A percentile compares a stretch with the other conserved stretches of the same genome.
Evolutionary conservation across 2,888 invertebrate species (phyloP).

Genomic region (Branchellion lobata): DNA sequence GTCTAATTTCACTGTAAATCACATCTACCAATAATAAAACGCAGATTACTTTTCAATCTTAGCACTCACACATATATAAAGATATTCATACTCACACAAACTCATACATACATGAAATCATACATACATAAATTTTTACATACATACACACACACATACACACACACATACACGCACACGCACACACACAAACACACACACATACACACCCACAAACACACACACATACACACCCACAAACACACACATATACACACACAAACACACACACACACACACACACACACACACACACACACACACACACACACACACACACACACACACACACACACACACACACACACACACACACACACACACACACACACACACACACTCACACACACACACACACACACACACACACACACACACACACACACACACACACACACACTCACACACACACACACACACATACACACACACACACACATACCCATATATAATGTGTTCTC

Average conservation of each 20-base stretch:
- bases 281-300: background rate
- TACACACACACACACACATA: background rate
- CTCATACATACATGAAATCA: background rate
- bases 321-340: slow-evolving; percentile 30
- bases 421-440: slow-evolving; percentile 21
- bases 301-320: slow-evolving; percentile 24
- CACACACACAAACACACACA: no score
- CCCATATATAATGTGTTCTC: no score
- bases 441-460: slow-evolving; percentile 24
- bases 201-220: no score
- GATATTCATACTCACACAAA: slow-evolving; percentile 20
- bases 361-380: slow-evolving; percentile 29
- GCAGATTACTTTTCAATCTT: no score
- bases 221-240: no score
- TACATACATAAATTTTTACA: slow-evolving; percentile 30
- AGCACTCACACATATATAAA: no score
- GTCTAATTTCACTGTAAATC: background rate
- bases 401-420: slow-evolving; percentile 24
- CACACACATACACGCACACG: no score
- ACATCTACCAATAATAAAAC: background rate
- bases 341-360: slow-evolving; percentile 29
- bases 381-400: slow-evolving; percentile 30
- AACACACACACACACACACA: slow-evolving; percentile 23
- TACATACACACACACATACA: slow-evolving; percentile 9
- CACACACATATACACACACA: slow-evolving; percentile 4